phyloP scores from a whole-genome alignment of 2,888 invertebrate genomes.

The Pyrochroa serraticornis region DNA sequence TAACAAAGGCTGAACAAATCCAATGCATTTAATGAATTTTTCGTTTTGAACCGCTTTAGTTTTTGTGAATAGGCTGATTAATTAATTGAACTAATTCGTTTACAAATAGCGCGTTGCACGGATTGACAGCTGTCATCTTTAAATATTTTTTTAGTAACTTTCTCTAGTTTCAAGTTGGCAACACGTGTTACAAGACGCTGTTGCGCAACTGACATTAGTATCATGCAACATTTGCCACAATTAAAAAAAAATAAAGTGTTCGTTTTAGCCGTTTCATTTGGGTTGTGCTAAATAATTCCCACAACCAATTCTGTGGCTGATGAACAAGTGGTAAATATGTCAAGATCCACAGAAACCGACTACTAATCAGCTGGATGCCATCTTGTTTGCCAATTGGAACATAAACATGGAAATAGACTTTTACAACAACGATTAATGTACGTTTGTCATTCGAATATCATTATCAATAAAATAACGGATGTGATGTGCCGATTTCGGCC shows the following conservation, averaged over 20 bases:
- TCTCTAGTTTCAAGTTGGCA: conserved; percentile 9
- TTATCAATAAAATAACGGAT: conserved; percentile 2
- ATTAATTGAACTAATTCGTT: background rate
- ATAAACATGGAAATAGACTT: conserved; percentile 55
- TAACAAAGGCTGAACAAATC: no score
- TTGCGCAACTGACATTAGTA: conserved; percentile 54
- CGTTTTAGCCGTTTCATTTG: conserved; percentile 19
- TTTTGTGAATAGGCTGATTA: no score
- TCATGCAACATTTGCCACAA: conserved; percentile 37
- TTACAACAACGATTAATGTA: conserved; percentile 36
- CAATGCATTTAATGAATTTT: no score
- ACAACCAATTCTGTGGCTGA: conserved; percentile 2
- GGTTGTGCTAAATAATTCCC: conserved; percentile 13
- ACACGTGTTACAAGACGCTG: conserved; percentile 42
- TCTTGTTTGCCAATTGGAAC: conserved; percentile 53
- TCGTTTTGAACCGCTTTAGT: no score
- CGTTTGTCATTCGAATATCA: conserved; percentile 21
- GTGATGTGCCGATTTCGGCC: background rate
- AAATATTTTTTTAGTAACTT: conserved; percentile 13
- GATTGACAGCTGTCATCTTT: conserved; percentile 2
- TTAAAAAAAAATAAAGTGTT: conserved; percentile 25
- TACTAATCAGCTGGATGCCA: conserved; percentile 54
- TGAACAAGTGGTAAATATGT: conserved; percentile 12
- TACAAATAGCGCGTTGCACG: no score
- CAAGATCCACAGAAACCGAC: conserved; percentile 34